These are phyloP conservation scores for Doryteuthis pealeii DNA, from an alignment of 1,140 invertebrate species.

Conservation along the genomic window DNA sequence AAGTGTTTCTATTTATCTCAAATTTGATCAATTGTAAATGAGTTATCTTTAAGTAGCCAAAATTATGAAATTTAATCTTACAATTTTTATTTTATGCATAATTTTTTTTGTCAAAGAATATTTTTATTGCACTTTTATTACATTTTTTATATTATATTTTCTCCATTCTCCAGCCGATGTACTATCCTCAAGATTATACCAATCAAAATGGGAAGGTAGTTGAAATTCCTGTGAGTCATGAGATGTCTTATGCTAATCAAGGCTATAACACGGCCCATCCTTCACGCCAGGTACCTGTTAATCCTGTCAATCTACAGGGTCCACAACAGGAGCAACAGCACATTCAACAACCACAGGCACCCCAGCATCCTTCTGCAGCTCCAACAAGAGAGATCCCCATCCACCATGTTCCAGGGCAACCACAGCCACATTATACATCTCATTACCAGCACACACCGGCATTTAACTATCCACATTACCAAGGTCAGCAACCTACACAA, in stretches of 20 bases:
- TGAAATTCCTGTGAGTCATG: conserved; percentile 33
- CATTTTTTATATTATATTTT: too few relatives aligned
- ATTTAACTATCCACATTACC: conserved; percentile 28
- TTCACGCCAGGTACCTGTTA: neutral
- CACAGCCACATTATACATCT: conserved; percentile 13
- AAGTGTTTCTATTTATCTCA: too few relatives aligned
- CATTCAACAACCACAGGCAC: conserved; percentile 23
- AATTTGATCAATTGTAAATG: too few relatives aligned
- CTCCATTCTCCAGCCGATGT: neutral
- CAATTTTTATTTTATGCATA: too few relatives aligned
- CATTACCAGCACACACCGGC: conserved; percentile 17
- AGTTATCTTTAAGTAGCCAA: too few relatives aligned
- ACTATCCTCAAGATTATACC: neutral
- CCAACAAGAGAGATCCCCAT: conserved; percentile 36
- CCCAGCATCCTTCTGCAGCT: conserved; percentile 35
- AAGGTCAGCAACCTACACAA: conserved; percentile 47
- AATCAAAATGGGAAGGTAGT: neutral
- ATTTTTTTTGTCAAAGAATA: neutral
- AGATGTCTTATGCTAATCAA: conserved; percentile 15
- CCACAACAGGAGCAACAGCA: neutral
- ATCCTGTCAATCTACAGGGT: neutral
- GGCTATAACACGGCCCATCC: neutral
- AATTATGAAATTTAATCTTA: too few relatives aligned
- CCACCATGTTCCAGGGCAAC: conserved; percentile 25
- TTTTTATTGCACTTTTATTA: neutral